These are phyloP conservation scores for Brachypteracias leptosomus DNA, from an alignment of 2,113 vertebrate genomes.

Conservation along the genomic window DNA sequence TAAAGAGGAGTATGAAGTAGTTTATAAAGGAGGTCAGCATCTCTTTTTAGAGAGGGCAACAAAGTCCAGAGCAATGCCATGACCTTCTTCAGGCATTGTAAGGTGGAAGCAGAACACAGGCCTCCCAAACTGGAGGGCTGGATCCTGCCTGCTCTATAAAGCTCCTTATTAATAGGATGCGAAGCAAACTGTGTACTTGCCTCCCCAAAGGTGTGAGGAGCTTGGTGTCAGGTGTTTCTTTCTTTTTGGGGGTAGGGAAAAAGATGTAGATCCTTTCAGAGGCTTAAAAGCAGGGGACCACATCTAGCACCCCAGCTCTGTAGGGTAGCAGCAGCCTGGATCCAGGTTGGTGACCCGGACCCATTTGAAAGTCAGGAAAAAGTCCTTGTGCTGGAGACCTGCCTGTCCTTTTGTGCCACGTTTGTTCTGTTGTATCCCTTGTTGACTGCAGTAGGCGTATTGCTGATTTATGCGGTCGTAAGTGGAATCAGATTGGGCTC, in stretches of 20 bases:
- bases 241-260: background rate
- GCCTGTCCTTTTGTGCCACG: background rate
- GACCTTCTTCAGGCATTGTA: background rate
- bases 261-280: background rate
- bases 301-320: background rate
- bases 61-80: background rate
- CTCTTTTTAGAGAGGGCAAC: background rate
- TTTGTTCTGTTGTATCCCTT: background rate
- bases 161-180: background rate
- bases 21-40: background rate
- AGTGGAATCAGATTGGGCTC: conserved; percentile 50
- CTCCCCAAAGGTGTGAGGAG: background rate
- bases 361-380: background rate
- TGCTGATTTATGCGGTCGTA: conserved; percentile 38
- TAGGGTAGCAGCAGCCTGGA: no score
- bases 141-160: background rate
- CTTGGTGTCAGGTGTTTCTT: background rate
- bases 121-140: background rate
- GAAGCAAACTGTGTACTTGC: background rate
- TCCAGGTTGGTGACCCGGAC: background rate
- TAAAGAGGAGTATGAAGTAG: background rate
- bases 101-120: background rate
- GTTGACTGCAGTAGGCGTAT: background rate
- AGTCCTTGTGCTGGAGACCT: background rate
- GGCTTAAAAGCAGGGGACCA: background rate